Evolutionary conservation across 1,140 invertebrate species (phyloP).

Genomic region (Liolophura sinensis): DNA sequence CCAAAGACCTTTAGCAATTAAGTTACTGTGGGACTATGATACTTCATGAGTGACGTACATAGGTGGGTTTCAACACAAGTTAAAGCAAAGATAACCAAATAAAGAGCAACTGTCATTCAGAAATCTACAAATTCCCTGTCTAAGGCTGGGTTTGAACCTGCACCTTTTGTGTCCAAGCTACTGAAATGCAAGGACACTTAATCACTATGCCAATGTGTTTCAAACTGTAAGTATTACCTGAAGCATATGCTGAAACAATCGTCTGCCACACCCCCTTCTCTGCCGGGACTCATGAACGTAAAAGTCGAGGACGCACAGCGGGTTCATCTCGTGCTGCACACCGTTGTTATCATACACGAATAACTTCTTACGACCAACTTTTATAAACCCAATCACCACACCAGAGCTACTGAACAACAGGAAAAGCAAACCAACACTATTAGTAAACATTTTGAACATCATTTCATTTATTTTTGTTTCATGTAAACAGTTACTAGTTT

Average conservation of each 20-base stretch:
- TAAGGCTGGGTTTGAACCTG: neutral
- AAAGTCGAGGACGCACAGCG: slow-evolving; percentile 59
- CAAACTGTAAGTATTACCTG: slow-evolving; percentile 31
- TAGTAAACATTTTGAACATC: neutral
- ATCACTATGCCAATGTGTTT: neutral
- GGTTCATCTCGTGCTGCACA: slow-evolving; percentile 50
- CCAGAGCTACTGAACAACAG: slow-evolving; percentile 39
- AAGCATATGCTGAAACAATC: slow-evolving; percentile 57
- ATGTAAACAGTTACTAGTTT: neutral
- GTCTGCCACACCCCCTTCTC: slow-evolving; percentile 53
- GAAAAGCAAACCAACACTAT: neutral
- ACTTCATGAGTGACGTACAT: too few species aligned
- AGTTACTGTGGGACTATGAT: too few species aligned
- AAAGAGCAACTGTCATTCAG: too few species aligned
- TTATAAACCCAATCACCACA: slow-evolving; percentile 51
- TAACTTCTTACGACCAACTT: slow-evolving; percentile 55
- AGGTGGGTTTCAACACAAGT: too few species aligned
- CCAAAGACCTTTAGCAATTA: too few species aligned
- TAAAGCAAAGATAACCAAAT: too few species aligned
- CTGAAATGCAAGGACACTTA: neutral
- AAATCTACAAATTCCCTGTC: too few species aligned
- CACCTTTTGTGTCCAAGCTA: neutral
- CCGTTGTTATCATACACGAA: slow-evolving; percentile 56
- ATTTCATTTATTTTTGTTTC: neutral
- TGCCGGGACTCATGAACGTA: slow-evolving; percentile 59